Percentiles rank a stretch among this genome's conserved stretches.
Evolutionary conservation across 2,888 invertebrate species (phyloP).

Genomic region (Serrognathus titanus): DNA sequence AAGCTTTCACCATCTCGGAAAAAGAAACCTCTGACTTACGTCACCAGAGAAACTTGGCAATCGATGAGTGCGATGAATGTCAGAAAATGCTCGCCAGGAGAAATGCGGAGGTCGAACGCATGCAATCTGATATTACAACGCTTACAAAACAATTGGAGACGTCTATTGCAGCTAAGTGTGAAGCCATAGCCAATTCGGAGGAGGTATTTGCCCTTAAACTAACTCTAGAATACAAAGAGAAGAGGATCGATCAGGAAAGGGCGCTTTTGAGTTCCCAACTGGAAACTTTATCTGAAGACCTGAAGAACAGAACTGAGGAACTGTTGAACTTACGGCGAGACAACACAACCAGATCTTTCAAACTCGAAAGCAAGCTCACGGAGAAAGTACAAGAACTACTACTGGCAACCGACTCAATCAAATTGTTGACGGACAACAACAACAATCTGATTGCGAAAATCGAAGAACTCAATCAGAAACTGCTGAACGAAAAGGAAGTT

Average conservation of each 20-base stretch:
- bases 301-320: constrained; percentile 75
- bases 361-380: constrained; percentile 70
- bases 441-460: constrained; percentile 64
- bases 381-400: constrained; percentile 78
- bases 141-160: constrained; percentile 71
- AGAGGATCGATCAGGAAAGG: constrained; percentile 79
- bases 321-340: constrained; percentile 74
- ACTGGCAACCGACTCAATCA: constrained; percentile 66
- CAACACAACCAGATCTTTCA: constrained; percentile 61
- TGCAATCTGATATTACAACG: constrained; percentile 65
- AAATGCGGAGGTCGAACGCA: constrained; percentile 68
- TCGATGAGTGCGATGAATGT: constrained; percentile 73
- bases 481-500: constrained; percentile 71
- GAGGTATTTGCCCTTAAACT: constrained; percentile 79
- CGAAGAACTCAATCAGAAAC: constrained; percentile 66
- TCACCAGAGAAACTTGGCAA: constrained; percentile 65
- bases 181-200: constrained; percentile 74
- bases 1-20: constrained; percentile 62
- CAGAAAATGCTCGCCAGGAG: constrained; percentile 69
- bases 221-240: constrained; percentile 76
- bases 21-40: constrained; percentile 64
- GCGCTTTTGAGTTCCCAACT: constrained; percentile 74
- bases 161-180: constrained; percentile 78
- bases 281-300: constrained; percentile 71
- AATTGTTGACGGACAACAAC: constrained; percentile 66